A percentile compares a stretch with the other conserved stretches of the same genome.
These are phyloP conservation scores for Eonycteris spelaea DNA, from an alignment of 2,113 vertebrate genomes.

Conservation along the genomic window DNA sequence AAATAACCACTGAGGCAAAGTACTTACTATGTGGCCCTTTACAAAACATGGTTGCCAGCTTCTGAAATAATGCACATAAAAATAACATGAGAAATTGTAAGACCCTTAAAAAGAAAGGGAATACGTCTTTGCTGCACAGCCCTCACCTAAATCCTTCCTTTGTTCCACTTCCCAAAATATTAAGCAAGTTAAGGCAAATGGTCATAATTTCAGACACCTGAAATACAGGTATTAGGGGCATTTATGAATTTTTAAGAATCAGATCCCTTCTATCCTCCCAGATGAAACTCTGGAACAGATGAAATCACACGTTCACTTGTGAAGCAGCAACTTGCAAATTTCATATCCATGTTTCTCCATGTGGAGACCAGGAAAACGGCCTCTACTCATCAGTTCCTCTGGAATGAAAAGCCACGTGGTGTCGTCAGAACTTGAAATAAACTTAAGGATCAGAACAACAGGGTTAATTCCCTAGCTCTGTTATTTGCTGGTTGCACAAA, in stretches of 20 bases:
- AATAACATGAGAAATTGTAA: not conserved
- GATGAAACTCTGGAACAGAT: not conserved
- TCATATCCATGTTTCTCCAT: not conserved
- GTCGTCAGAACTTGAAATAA: not conserved
- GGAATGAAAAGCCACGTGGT: not conserved
- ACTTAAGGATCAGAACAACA: not conserved
- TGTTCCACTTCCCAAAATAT: not conserved
- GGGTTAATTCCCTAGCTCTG: not conserved
- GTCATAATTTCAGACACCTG: not conserved
- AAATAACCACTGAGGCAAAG: not conserved
- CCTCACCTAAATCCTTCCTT: not conserved
- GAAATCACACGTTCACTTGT: not conserved
- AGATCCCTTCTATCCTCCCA: not conserved
- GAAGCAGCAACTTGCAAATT: not conserved
- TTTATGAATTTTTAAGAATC: not conserved
- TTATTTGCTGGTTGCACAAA: not conserved
- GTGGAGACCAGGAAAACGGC: not conserved
- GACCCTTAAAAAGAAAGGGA: not conserved
- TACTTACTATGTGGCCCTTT: not conserved
- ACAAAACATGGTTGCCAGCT: not conserved
- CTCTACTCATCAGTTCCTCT: not conserved
- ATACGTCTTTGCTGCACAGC: not conserved
- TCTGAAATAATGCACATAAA: not conserved
- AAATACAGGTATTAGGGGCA: not conserved
- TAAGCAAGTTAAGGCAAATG: not conserved